Conservation (phyloP, 2,797 vertebrate species). For the Smutsia gigantea region DNA sequence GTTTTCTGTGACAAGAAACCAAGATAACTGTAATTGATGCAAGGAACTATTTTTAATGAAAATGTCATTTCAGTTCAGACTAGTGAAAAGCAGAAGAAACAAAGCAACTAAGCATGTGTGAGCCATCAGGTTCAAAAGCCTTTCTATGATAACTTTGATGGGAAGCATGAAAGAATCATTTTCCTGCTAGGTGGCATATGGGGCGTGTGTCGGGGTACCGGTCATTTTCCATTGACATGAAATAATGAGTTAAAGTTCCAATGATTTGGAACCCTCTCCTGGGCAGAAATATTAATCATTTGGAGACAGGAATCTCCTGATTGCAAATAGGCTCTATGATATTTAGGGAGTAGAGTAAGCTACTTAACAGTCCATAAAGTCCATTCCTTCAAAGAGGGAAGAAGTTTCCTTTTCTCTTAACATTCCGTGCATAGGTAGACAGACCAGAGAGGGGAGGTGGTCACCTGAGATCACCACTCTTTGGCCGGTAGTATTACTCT, state of each 20-base stretch:
- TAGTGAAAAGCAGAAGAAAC: background rate
- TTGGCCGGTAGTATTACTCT: background rate
- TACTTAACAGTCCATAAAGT: background rate
- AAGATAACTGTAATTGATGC: background rate
- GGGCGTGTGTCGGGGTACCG: background rate
- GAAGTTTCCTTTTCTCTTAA: background rate
- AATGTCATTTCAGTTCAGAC: background rate
- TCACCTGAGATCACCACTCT: background rate
- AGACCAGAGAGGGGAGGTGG: background rate
- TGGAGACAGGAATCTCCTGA: background rate
- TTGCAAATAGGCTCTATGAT: background rate
- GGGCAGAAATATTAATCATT: background rate
- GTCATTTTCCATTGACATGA: background rate
- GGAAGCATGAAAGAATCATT: background rate
- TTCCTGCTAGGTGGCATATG: background rate
- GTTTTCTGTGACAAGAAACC: background rate
- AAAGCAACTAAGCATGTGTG: background rate
- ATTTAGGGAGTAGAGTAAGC: background rate
- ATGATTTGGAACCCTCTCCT: background rate
- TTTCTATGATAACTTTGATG: background rate
- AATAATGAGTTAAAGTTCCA: background rate
- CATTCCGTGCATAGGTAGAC: fast-evolving
- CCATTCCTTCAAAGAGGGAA: background rate
- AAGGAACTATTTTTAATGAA: constrained; percentile 37
- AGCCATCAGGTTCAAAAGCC: background rate